Percentiles rank a stretch among this genome's conserved stretches.
Conservation (phyloP, 2,888 invertebrate genomes). For the Ellobium chinense region DNA sequence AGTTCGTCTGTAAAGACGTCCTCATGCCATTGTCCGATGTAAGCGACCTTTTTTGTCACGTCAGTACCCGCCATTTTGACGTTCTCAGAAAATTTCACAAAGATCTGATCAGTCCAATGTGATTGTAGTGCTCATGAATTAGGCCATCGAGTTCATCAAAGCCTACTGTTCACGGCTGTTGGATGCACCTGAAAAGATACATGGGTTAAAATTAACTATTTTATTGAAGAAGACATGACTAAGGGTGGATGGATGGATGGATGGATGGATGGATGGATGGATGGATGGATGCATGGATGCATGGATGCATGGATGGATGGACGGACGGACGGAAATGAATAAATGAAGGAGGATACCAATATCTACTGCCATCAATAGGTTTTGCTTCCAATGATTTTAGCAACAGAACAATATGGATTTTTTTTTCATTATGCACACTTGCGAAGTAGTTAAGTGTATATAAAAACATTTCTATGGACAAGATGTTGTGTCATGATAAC, state of each 20-base stretch:
- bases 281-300: not conserved
- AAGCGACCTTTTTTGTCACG: constrained; percentile 55
- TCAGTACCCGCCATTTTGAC: constrained; percentile 27
- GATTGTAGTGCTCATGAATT: not conserved
- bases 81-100: not conserved
- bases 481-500: too few relatives aligned
- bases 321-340: not conserved
- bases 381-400: too few relatives aligned
- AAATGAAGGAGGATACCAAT: not conserved
- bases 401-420: too few relatives aligned
- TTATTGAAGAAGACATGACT: not conserved
- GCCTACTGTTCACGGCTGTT: not conserved
- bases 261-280: not conserved
- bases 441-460: too few relatives aligned
- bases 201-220: too few relatives aligned
- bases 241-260: not conserved
- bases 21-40: constrained; percentile 60
- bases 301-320: not conserved
- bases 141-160: not conserved
- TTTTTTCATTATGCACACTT: too few relatives aligned
- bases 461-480: too few relatives aligned
- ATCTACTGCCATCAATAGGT: too few relatives aligned
- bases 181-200: too few relatives aligned
- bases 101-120: not conserved
- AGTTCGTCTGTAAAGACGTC: constrained; percentile 59